phyloP scores from a whole-genome alignment of 2,888 invertebrate species.

The Tryphoninae sp. region DNA sequence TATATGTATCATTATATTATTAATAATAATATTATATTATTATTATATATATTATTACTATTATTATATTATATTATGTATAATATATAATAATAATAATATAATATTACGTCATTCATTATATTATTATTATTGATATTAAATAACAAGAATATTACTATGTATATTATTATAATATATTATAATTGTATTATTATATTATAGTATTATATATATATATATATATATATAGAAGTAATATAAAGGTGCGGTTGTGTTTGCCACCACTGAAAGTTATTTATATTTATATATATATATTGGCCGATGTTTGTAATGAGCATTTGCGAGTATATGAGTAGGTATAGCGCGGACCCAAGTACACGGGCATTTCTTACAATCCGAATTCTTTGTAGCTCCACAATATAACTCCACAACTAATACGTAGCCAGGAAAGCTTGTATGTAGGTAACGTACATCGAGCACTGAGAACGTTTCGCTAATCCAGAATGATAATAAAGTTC shows the following conservation, averaged over 20 bases:
- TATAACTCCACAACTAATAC: constrained; percentile 41
- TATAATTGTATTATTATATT: too few species aligned
- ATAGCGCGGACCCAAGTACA: background rate
- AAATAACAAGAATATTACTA: too few species aligned
- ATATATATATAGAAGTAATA: too few species aligned
- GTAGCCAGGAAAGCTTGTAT: constrained; percentile 69
- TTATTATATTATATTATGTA: too few species aligned
- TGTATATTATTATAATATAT: too few species aligned
- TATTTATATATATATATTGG: constrained; percentile 49
- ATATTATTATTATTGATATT: too few species aligned
- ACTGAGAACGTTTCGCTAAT: constrained; percentile 62
- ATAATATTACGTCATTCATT: too few species aligned
- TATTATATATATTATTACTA: too few species aligned
- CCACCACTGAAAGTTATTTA: constrained; percentile 73
- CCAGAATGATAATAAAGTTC: constrained; percentile 53
- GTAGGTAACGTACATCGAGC: constrained; percentile 66
- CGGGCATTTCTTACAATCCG: constrained; percentile 35
- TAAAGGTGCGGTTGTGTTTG: constrained; percentile 4
- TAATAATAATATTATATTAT: too few species aligned
- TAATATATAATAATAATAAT: too few species aligned
- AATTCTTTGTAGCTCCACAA: constrained; percentile 13
- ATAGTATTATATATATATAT: too few species aligned
- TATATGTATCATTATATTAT: too few species aligned
- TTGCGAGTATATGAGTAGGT: constrained; percentile 10
- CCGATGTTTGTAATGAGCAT: constrained; percentile 9